A percentile compares a stretch with the other conserved stretches of the same genome.
Conservation (phyloP, 2,797 vertebrate species). For the Periparus ater region DNA sequence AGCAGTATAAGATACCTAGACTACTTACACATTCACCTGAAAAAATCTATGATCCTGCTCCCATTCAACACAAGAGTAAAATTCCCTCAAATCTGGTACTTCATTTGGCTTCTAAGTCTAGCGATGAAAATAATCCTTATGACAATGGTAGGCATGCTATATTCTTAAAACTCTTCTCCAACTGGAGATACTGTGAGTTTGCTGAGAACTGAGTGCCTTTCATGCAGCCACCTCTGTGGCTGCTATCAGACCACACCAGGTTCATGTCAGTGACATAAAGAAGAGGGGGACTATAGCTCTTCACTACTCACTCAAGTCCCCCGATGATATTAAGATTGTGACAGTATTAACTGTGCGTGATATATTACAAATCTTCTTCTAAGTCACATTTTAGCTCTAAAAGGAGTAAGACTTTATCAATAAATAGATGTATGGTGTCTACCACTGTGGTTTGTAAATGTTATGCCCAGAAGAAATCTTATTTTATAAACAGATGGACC, state of each 20-base stretch:
- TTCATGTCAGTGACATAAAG: background rate
- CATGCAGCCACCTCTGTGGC: background rate
- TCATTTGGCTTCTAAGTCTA: background rate
- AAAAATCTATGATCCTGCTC: slow-evolving; percentile 16
- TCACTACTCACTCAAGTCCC: background rate
- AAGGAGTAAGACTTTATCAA: slow-evolving; percentile 12
- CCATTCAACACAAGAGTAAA: background rate
- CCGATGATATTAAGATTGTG: background rate
- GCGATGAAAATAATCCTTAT: background rate
- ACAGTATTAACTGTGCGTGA: background rate
- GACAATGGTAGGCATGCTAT: background rate
- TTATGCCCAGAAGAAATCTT: slow-evolving; percentile 78
- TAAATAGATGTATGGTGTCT: slow-evolving; percentile 48
- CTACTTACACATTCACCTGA: background rate
- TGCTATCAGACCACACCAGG: background rate
- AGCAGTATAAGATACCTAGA: background rate
- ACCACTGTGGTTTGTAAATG: slow-evolving; percentile 55
- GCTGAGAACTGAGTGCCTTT: background rate
- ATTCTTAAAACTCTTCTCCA: background rate
- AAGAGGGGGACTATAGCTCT: background rate
- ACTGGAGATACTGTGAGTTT: background rate
- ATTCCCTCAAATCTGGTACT: background rate
- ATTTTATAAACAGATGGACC: slow-evolving; percentile 81
- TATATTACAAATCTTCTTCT: background rate
- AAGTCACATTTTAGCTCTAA: slow-evolving; percentile 27